phyloP scores from a whole-genome alignment of 2,888 invertebrate species.

The Trachelus troglodyta region DNA sequence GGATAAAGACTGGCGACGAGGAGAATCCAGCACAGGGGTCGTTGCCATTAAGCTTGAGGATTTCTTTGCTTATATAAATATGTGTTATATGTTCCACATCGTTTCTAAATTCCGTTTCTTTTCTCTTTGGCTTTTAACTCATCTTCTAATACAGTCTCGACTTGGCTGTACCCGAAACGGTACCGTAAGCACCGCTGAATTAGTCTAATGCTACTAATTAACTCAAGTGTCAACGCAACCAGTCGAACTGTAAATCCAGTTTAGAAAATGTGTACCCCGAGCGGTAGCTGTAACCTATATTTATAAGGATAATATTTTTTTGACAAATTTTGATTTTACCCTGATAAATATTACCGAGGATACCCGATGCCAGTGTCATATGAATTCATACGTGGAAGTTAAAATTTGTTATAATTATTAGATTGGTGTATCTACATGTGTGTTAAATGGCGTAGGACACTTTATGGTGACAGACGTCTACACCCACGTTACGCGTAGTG shows the following conservation, averaged over 20 bases:
- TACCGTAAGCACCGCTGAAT: neutral
- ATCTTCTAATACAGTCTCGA: neutral
- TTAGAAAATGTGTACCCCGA: neutral
- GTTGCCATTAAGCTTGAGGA: slow-evolving; percentile 52
- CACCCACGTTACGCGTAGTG: neutral
- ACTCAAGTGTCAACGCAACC: neutral
- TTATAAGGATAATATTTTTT: neutral
- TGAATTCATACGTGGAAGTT: neutral
- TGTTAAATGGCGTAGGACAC: neutral
- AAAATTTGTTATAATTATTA: too few species aligned
- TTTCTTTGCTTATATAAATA: neutral
- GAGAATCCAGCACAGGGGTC: slow-evolving; percentile 44
- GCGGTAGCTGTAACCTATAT: neutral
- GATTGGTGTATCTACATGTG: too few species aligned
- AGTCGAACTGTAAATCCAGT: neutral
- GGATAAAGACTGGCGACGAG: slow-evolving; percentile 26
- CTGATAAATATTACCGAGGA: too few species aligned
- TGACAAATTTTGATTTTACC: too few species aligned
- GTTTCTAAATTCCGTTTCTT: slow-evolving; percentile 24
- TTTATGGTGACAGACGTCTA: neutral
- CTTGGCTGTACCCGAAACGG: neutral
- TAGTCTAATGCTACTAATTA: neutral
- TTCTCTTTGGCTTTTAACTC: slow-evolving; percentile 22
- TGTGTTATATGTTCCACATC: neutral
- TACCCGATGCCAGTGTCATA: neutral